Base-by-base conservation (phyloP, 1,140 invertebrate species). In the Ylistrum balloti region DNA sequence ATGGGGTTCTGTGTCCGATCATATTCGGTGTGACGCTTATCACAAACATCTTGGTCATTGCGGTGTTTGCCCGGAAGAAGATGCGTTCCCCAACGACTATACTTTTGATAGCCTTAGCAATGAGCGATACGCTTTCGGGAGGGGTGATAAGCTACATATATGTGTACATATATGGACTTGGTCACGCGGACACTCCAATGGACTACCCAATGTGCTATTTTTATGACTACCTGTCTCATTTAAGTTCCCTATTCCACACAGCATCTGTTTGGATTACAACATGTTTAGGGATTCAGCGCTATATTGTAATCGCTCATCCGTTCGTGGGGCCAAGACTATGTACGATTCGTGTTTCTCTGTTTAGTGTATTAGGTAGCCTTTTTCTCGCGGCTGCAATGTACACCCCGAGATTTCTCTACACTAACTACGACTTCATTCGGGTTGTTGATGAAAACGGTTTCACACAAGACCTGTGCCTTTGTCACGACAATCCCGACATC, bases 191-290 rank as follows among this genome's bases (percentile, higher is more conserved):
- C 17, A 86, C 89, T 41, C 89, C 88, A 0, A 41, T 92, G 13
- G 88, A 89, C 11, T 92, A 89, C 86, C 91, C 91, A 0, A 89
- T 92, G 89, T 92, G 91, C 34, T 85, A 89, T 33, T 89, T 92
- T 35, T 89, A 92, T 28, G 88, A 92, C 48, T 90, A 90, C 9
- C 48, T 88, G 3, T 48, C 87, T 33, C 90, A 87, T 22, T 48
- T 92, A 7, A 89, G 88, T 2, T 56, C 91, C 32, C 3, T 86
- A 20, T 92, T 92, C 74, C 91, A 92, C 33, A 89, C 89, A 13
- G 85, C 89, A 10, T 92, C 91, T 7, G 89, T 90, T 41, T 92
- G 89, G 91, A 90, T 92, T 20, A 92, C 91, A 17, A 92, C 89
- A 22, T 88, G 88, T 13, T 88, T 92, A 0, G 91, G 91, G 33